A percentile compares a stretch with the other conserved stretches of the same genome.
These are phyloP conservation scores for Meriones unguiculatus DNA, from an alignment of 2,113 vertebrate genomes.

Conservation along the genomic window DNA sequence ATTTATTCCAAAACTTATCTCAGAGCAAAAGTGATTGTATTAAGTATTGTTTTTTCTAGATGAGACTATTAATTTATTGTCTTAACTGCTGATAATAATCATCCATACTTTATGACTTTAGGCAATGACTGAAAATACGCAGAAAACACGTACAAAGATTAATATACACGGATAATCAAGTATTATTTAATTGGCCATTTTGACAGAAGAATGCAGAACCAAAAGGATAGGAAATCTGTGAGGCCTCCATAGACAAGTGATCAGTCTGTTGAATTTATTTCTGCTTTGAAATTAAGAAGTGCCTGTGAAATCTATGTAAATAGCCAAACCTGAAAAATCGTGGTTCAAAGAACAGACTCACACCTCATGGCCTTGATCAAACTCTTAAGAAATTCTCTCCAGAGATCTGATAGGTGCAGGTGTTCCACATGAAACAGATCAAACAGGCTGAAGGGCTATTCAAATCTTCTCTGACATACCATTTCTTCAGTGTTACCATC, in stretches of 20 bases:
- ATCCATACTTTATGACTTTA: too few species aligned
- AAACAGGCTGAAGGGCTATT: background rate
- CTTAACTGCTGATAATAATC: too few species aligned
- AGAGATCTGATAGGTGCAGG: background rate
- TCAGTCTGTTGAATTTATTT: background rate
- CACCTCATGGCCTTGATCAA: background rate
- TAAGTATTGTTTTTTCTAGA: too few species aligned
- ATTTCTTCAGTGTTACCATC: constrained; percentile 2
- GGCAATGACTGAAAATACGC: too few species aligned
- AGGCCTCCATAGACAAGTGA: background rate
- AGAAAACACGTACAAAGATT: too few species aligned
- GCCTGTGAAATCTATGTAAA: background rate
- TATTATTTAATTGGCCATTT: background rate
- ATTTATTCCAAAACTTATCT: background rate
- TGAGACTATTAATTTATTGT: too few species aligned
- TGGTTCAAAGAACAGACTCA: background rate
- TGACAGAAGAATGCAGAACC: background rate
- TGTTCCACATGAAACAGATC: background rate
- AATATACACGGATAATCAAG: background rate
- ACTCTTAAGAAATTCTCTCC: background rate
- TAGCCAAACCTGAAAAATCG: background rate
- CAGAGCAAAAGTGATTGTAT: background rate
- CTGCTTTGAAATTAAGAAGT: constrained; percentile 34
- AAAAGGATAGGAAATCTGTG: background rate
- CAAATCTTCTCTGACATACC: background rate